These are phyloP conservation scores for Lontra canadensis DNA, from an alignment of 2,113 vertebrate genomes.

Conservation along the genomic window DNA sequence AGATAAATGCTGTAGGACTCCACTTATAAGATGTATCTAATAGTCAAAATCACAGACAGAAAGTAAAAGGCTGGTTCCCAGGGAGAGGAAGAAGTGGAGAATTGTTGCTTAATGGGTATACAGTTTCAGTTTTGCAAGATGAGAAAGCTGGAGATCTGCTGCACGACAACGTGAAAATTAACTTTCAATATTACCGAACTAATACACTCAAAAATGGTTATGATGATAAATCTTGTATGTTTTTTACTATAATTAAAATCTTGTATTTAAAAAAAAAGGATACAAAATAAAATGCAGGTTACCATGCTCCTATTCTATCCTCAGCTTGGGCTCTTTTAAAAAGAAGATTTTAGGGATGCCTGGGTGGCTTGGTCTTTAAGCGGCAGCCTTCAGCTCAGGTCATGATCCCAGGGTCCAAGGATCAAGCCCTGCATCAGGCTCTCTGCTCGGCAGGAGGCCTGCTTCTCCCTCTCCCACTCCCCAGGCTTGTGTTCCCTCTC, in stretches of 20 bases:
- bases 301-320: neutral
- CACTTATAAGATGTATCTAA: neutral
- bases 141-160: neutral
- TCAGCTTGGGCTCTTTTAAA: neutral
- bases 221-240: neutral
- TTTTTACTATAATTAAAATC: neutral
- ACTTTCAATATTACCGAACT: neutral
- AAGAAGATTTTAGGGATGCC: neutral
- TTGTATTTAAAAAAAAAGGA: neutral
- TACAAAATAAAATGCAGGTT: neutral
- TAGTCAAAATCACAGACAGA: neutral
- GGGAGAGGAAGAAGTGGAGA: neutral
- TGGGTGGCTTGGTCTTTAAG: no score
- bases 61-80: neutral
- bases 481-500: no score
- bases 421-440: no score
- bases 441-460: no score
- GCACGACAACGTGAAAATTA: neutral
- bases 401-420: no score
- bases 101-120: neutral
- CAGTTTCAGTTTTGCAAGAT: neutral
- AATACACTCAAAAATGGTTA: neutral
- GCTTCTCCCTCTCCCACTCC: no score
- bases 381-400: no score
- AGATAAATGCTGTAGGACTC: neutral